Conservation (phyloP, 2,888 invertebrate genomes). For the Pterostichus madidus region DNA sequence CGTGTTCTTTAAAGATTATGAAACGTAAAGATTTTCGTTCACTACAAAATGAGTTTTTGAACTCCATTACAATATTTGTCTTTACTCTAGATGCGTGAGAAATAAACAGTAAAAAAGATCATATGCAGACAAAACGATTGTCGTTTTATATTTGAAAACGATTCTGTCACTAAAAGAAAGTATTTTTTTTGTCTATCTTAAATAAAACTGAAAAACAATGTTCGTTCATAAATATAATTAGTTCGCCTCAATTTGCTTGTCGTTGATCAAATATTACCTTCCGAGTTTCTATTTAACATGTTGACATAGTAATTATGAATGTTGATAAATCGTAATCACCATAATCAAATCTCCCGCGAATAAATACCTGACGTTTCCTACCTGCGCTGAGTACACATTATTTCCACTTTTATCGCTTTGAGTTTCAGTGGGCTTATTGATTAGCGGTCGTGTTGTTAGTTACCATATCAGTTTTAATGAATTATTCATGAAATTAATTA, state of each 20-base stretch:
- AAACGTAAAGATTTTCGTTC: too few relatives aligned
- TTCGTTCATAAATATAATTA: background rate
- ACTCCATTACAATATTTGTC: too few relatives aligned
- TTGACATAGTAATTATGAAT: conserved; percentile 44
- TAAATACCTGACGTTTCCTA: conserved; percentile 31
- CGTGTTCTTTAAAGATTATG: too few relatives aligned
- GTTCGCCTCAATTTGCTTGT: conserved; percentile 23
- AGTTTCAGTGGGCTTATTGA: conserved; percentile 35
- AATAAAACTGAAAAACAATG: too few relatives aligned
- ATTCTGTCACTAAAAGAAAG: background rate
- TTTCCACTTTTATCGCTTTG: conserved; percentile 28
- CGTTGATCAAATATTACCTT: conserved; percentile 4
- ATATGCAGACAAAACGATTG: too few relatives aligned
- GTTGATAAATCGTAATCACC: conserved; percentile 40
- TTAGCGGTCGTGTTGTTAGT: conserved; percentile 39
- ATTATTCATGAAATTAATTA: conserved; percentile 60
- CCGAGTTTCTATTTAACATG: conserved; percentile 24
- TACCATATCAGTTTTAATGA: conserved; percentile 48
- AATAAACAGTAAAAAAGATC: too few relatives aligned
- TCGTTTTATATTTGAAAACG: too few relatives aligned
- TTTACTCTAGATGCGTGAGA: too few relatives aligned
- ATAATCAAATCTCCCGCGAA: conserved; percentile 33
- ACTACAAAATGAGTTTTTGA: too few relatives aligned
- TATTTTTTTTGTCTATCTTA: too few relatives aligned
- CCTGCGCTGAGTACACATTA: conserved; percentile 5